phyloP scores from a whole-genome alignment of 2,113 vertebrate species.

The Myrmophylax atrothorax region DNA sequence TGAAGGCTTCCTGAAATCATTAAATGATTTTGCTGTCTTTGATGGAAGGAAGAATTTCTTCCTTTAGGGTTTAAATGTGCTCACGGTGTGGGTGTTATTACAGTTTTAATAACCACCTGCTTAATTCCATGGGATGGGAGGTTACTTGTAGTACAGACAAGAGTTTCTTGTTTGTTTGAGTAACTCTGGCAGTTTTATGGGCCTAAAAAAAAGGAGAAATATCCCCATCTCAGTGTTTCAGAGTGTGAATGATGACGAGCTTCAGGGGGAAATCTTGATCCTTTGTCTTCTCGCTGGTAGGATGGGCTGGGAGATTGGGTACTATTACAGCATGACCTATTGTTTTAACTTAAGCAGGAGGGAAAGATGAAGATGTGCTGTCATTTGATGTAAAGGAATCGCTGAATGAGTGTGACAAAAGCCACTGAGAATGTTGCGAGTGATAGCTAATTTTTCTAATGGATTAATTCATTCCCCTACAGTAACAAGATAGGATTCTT shows the following conservation, averaged over 20 bases:
- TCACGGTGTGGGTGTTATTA: neutral
- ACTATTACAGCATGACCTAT: neutral
- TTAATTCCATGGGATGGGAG: constrained; percentile 19
- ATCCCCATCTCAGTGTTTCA: neutral
- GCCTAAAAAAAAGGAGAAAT: neutral
- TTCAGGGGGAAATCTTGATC: neutral
- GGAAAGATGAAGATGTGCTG: neutral
- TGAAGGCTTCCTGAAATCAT: constrained; percentile 38
- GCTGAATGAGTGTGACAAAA: neutral
- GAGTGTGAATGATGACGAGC: neutral
- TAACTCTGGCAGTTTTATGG: neutral
- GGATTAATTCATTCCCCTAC: neutral
- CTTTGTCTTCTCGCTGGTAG: neutral
- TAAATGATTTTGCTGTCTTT: constrained; percentile 18
- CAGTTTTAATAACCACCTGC: constrained; percentile 47
- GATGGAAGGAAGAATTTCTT: constrained; percentile 43
- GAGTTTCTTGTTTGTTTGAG: neutral
- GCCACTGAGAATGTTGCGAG: neutral
- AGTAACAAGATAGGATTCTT: neutral
- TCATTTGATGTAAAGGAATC: neutral
- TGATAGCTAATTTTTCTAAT: neutral
- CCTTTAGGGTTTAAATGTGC: constrained; percentile 23
- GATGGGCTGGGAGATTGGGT: neutral
- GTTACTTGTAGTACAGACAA: neutral
- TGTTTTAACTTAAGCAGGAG: neutral